A percentile compares a stretch with the other conserved stretches of the same genome.
Conservation (phyloP, 2,888 invertebrate species). For the Epistrophella euchroma region DNA sequence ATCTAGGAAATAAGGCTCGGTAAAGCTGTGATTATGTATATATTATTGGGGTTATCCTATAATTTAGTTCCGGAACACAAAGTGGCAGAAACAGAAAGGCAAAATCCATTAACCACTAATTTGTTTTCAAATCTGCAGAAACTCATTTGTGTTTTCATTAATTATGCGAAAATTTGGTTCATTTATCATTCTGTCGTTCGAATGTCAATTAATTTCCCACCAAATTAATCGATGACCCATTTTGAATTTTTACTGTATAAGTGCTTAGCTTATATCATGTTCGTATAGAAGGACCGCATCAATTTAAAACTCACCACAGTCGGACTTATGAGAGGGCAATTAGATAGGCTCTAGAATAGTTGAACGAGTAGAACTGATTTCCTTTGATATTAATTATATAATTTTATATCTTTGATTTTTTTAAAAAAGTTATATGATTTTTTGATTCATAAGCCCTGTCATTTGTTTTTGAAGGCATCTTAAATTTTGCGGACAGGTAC, state of each 20-base stretch:
- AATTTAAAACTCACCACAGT: not conserved
- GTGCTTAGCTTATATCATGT: not conserved
- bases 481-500: slow-evolving; percentile 10
- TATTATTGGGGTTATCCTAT: slow-evolving; percentile 5
- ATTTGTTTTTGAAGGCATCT: not conserved
- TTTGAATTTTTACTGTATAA: slow-evolving; percentile 14
- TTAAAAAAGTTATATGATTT: too few relatives aligned
- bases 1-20: not conserved
- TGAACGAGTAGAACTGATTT: not conserved
- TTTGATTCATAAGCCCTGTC: not conserved
- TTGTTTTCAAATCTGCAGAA: slow-evolving; percentile 40
- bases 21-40: slow-evolving; percentile 4
- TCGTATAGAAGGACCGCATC: not conserved
- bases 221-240: slow-evolving; percentile 40
- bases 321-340: not conserved
- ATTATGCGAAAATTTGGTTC: slow-evolving; percentile 46
- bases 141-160: slow-evolving; percentile 46
- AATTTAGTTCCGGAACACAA: slow-evolving; percentile 4
- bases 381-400: too few relatives aligned
- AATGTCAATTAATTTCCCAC: slow-evolving; percentile 47
- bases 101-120: slow-evolving; percentile 47
- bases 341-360: not conserved
- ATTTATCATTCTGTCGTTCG: slow-evolving; percentile 45
- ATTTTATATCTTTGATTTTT: too few relatives aligned
- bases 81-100: slow-evolving; percentile 3